Percentiles rank a stretch among this genome's conserved stretches.
Evolutionary conservation across 2,797 vertebrate genomes (phyloP).

Genomic region (Salarias fasciatus): DNA sequence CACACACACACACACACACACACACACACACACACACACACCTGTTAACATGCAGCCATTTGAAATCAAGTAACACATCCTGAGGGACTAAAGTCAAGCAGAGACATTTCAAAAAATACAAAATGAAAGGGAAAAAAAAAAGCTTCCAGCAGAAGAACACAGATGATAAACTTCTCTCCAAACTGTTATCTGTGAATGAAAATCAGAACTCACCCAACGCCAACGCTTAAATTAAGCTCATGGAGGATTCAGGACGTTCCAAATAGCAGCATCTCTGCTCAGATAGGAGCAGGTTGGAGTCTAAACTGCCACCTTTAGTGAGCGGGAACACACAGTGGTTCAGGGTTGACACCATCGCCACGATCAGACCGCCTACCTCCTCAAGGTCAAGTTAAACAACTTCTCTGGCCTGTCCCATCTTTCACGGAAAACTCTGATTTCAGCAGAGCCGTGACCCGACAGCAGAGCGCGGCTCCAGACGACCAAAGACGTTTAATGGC

Average conservation of each 20-base stretch:
- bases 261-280: background rate
- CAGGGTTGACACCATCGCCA: conserved; percentile 12
- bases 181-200: background rate
- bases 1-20: too few species aligned
- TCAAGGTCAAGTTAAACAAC: conserved; percentile 46
- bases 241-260: conserved; percentile 8
- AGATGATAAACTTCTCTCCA: background rate
- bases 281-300: background rate
- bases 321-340: conserved; percentile 11
- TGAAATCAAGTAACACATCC: too few species aligned
- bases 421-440: conserved; percentile 9
- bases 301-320: background rate
- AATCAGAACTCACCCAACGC: conserved; percentile 60
- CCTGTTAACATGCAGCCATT: too few species aligned
- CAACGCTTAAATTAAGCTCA: conserved; percentile 16
- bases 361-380: conserved; percentile 37
- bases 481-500: too few species aligned
- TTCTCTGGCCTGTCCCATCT: conserved; percentile 9
- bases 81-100: background rate
- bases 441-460: conserved; percentile 1
- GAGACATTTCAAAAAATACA: too few species aligned
- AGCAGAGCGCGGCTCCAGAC: too few species aligned
- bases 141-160: too few species aligned
- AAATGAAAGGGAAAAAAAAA: too few species aligned
- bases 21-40: too few species aligned